Percentiles rank a stretch among this genome's conserved stretches.
phyloP scores from a whole-genome alignment of 2,888 invertebrate genomes.

The Lepidochrysops patricia region DNA sequence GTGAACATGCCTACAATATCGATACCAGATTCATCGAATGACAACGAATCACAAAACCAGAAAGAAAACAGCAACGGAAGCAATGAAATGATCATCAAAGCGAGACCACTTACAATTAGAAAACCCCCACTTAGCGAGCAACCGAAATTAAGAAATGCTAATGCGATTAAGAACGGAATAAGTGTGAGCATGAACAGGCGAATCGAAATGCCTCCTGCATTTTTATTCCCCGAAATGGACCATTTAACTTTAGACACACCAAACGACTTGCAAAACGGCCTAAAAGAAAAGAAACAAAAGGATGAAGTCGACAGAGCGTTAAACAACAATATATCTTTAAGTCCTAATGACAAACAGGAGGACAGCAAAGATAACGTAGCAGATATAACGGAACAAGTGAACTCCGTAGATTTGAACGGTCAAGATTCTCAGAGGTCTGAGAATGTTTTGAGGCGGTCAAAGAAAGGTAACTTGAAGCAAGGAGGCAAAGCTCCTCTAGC shows the following conservation, averaged over 20 bases:
- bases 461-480: constrained; percentile 87
- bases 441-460: constrained; percentile 77
- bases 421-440: constrained; percentile 72
- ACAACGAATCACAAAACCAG: constrained; percentile 46
- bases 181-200: constrained; percentile 81
- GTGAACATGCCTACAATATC: constrained; percentile 48
- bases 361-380: constrained; percentile 56
- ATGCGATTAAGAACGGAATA: constrained; percentile 72
- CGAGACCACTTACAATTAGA: constrained; percentile 87
- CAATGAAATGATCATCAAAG: constrained; percentile 78
- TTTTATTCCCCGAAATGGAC: constrained; percentile 85
- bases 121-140: constrained; percentile 88
- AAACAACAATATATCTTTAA: constrained; percentile 42
- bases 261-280: constrained; percentile 46
- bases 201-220: constrained; percentile 88
- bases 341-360: constrained; percentile 50
- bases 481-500: constrained; percentile 82
- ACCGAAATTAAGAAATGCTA: constrained; percentile 80
- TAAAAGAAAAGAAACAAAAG: constrained; percentile 52
- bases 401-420: constrained; percentile 67
- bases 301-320: constrained; percentile 63
- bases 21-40: constrained; percentile 48
- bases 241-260: constrained; percentile 69
- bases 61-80: constrained; percentile 62
- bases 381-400: constrained; percentile 67